Evolutionary conservation across 2,113 vertebrate species (phyloP).

Genomic region (Pandion haliaetus): DNA sequence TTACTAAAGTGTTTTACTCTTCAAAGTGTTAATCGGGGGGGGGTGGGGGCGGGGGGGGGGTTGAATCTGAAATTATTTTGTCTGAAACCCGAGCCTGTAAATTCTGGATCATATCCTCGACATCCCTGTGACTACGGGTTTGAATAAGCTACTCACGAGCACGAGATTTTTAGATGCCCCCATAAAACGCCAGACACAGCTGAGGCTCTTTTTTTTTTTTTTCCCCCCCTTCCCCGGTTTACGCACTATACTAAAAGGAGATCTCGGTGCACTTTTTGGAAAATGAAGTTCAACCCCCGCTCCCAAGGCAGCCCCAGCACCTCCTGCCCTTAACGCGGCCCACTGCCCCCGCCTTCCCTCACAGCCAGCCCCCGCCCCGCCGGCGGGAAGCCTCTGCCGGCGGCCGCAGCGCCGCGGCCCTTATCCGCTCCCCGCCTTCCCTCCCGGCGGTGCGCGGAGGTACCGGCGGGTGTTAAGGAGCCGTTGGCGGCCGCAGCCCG

Average conservation of each 20-base stretch:
- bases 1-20: background rate
- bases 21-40: background rate
- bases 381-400: background rate
- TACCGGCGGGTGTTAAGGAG: background rate
- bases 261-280: rapidly evolving
- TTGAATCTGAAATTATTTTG: background rate
- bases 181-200: too few species aligned
- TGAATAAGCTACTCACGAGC: rapidly evolving
- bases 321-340: background rate
- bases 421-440: background rate
- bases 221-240: background rate
- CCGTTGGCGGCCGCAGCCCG: too few species aligned
- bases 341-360: background rate
- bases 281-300: rapidly evolving
- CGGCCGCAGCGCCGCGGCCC: too few species aligned
- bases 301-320: rapidly evolving
- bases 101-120: rapidly evolving
- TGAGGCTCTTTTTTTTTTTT: too few species aligned
- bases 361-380: background rate
- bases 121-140: rapidly evolving
- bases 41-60: rapidly evolving
- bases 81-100: background rate
- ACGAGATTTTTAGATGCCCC: rapidly evolving
- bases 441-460: background rate
- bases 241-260: rapidly evolving